phyloP scores from a whole-genome alignment of 2,113 vertebrate genomes.

The pig (Sus scrofa) region T2T-Sscrofa CM000817.6:143053001-143053500 shows the following conservation, averaged over 20 bases:
- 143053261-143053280: neutral
- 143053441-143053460: constrained; percentile 13
- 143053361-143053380: neutral
- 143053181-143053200: neutral
- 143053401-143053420: neutral
- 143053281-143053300: neutral
- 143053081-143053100: neutral
- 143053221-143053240: neutral
- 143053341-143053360: neutral
- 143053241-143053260: neutral
- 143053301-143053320: neutral
- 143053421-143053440: neutral
- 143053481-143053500: no score
- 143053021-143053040: neutral
- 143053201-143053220: neutral
- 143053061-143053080: neutral
- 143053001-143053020: neutral
- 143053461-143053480: constrained; percentile 14
- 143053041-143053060: neutral
- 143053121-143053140: neutral
- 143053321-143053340: neutral
- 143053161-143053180: neutral
- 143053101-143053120: neutral
- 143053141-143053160: neutral
- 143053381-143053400: neutral